These are phyloP conservation scores for Sylvia atricapilla DNA, from an alignment of 2,113 vertebrate genomes.

Conservation along the genomic window DNA sequence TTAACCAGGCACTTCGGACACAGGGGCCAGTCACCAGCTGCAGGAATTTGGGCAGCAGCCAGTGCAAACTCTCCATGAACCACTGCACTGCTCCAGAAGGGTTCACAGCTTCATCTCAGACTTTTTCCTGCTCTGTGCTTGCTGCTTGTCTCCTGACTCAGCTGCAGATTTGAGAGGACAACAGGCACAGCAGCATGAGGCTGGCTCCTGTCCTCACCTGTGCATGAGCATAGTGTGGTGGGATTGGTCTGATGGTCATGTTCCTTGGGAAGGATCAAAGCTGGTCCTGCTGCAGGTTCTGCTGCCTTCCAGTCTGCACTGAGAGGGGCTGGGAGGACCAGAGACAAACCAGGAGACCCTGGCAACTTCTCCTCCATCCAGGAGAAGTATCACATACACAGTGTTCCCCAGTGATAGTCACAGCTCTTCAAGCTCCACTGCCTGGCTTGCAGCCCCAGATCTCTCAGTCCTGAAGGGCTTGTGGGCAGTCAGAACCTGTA, in stretches of 20 bases:
- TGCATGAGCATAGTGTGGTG: accelerated
- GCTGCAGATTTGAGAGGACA: background rate
- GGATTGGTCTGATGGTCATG: accelerated
- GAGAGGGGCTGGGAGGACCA: background rate
- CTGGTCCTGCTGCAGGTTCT: background rate
- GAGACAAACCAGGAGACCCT: background rate
- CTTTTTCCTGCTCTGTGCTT: background rate
- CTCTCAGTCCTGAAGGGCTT: background rate
- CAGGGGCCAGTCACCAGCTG: background rate
- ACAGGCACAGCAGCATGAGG: accelerated
- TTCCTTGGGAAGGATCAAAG: background rate
- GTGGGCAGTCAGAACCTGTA: background rate
- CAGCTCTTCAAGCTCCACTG: background rate
- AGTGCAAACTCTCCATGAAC: background rate
- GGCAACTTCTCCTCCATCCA: background rate
- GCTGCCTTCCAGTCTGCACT: background rate
- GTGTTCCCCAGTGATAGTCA: background rate
- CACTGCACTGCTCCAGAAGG: background rate
- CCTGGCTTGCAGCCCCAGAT: background rate
- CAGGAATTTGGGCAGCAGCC: background rate
- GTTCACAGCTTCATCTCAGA: background rate
- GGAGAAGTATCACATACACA: accelerated
- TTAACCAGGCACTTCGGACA: background rate
- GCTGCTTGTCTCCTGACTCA: background rate
- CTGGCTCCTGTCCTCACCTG: background rate